Evolutionary conservation across 64 coral and sea anemone genomes (phyloP).

Genomic region (Catalaphyllia jardinei): DNA sequence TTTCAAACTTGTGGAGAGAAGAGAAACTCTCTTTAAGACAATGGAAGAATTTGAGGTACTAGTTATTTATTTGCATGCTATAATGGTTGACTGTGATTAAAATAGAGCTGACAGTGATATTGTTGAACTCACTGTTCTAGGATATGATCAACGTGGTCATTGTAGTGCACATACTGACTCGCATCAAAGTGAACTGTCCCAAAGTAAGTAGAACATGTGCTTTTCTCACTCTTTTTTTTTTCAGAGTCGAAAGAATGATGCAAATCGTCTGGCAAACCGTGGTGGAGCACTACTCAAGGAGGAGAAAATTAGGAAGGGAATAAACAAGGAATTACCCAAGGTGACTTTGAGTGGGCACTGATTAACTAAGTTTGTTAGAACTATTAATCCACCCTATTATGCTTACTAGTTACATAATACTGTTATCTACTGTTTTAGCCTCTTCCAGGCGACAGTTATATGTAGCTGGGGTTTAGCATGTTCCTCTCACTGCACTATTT

Average conservation of each 20-base stretch:
- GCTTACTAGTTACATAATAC: no score
- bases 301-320: slow-evolving; percentile 70
- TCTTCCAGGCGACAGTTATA: no score
- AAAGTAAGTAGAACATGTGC: neutral
- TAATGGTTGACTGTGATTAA: neutral
- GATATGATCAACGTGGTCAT: no score
- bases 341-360: slow-evolving; percentile 15
- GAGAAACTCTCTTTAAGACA: slow-evolving; percentile 86
- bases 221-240: neutral
- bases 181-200: no score
- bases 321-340: slow-evolving; percentile 95
- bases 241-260: slow-evolving; percentile 85
- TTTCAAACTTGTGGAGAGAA: slow-evolving; percentile 96
- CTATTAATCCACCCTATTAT: no score
- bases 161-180: no score
- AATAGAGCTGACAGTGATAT: neutral
- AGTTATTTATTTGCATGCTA: neutral
- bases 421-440: no score
- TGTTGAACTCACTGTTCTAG: neutral
- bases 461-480: no score
- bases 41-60: slow-evolving; percentile 95
- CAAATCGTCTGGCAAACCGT: slow-evolving; percentile 91
- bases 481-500: no score
- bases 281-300: slow-evolving; percentile 92
- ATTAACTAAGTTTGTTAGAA: no score